A percentile compares a stretch with the other conserved stretches of the same genome.
Conservation (phyloP, 2,888 invertebrate genomes). For the Rhingia campestris region DNA sequence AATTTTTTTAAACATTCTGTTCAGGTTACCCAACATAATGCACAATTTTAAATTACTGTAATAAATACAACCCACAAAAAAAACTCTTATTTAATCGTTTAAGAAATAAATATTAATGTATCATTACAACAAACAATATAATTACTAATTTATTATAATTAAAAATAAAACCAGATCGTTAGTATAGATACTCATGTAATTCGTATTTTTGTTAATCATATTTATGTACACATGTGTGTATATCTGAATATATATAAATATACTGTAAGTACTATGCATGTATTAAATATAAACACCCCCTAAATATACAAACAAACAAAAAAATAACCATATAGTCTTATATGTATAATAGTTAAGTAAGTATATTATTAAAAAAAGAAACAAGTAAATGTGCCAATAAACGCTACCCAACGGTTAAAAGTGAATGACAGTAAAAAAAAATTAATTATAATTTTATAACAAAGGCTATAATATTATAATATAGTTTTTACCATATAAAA, state of each 20-base stretch:
- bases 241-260: slow-evolving; percentile 48
- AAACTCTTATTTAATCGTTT: slow-evolving; percentile 21
- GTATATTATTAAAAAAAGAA: slow-evolving; percentile 34
- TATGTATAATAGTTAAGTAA: slow-evolving; percentile 53
- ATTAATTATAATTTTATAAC: slow-evolving; percentile 67
- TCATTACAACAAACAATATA: slow-evolving; percentile 4
- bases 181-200: slow-evolving; percentile 34
- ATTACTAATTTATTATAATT: slow-evolving; percentile 36
- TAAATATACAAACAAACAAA: slow-evolving; percentile 13
- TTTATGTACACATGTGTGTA: slow-evolving; percentile 30
- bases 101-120: slow-evolving; percentile 20
- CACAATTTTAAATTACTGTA: slow-evolving; percentile 52
- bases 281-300: slow-evolving; percentile 54
- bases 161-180: slow-evolving; percentile 17
- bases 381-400: slow-evolving; percentile 79
- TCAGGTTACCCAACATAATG: slow-evolving; percentile 41
- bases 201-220: slow-evolving; percentile 58
- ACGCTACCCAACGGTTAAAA: slow-evolving; percentile 76
- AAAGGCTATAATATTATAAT: slow-evolving; percentile 42
- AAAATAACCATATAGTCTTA: slow-evolving; percentile 23
- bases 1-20: slow-evolving; percentile 26
- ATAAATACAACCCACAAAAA: slow-evolving; percentile 2
- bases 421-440: slow-evolving; percentile 49
- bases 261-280: slow-evolving; percentile 67
- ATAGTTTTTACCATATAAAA: slow-evolving; percentile 50